Base-by-base conservation (phyloP, 1,140 invertebrate species). In the Papilio helenus region DNA sequence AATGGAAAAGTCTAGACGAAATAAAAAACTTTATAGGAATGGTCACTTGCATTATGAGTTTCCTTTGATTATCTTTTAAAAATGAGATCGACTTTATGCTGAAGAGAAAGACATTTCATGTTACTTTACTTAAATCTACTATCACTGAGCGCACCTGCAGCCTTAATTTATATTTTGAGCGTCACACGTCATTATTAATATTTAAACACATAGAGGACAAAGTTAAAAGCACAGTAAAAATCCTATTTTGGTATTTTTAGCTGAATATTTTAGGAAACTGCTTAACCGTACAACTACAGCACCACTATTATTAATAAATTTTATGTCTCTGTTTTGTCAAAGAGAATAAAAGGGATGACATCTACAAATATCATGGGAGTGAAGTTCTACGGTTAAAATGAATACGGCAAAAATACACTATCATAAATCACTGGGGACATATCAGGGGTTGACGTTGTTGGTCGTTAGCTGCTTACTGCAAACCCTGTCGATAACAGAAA, bases 401-500 rank as follows among this genome's bases (percentile, higher is more conserved):
- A 74, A 16, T 51, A 51, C 10, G 23, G 72, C 23, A 46, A 51
- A 29, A 34, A 76, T 49, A n/a, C 29, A 5, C 0, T 39, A 39
- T 44, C 26, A 76, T 76, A 76, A 76, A 76, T 76, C 49, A 76
- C 18, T 39, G 7, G 26, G 39, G 74, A 76, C 51, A 76, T 61
- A 29, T 61, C 49, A 55, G 74, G 74, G 29, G 51, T 49, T 76
- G 51, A 58, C 74, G 29, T 76, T 29, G 74, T 58, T 76, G 49
- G 29, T 76, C 74, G 74, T 76, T 76, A 76, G 49, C 55, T 65
- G 51, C 3, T 20, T 55, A 44, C 76, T 77, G 23, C 23, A 29
- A 26, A 65, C 18, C 2, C 29, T 77, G 76, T 39, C 76, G 76
- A 77, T 77, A 77, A 44, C 76, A 65, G 76, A 77, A 76, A 39